These are phyloP conservation scores for Stomatorhinus walkeri DNA, from an alignment of 2,797 vertebrate genomes.

Conservation along the genomic window DNA sequence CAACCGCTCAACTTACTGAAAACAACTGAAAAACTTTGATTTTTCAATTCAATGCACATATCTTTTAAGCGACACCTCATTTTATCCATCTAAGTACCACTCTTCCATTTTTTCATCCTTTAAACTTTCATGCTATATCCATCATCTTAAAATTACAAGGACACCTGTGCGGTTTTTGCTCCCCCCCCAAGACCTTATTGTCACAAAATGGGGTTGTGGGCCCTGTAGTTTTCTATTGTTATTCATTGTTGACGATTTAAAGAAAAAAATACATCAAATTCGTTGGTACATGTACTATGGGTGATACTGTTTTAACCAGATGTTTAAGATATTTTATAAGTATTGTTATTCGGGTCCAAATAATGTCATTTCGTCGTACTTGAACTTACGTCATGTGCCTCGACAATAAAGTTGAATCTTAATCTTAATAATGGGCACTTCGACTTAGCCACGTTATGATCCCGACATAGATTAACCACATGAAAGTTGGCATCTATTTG, in stretches of 20 bases:
- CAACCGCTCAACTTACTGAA: not conserved
- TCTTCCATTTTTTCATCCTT: not conserved
- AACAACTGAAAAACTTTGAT: not conserved
- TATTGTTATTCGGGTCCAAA: not conserved
- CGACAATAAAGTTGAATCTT: not conserved
- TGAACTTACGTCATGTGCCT: not conserved
- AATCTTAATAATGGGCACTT: not conserved
- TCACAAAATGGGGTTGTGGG: constrained; percentile 1
- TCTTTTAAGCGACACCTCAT: not conserved
- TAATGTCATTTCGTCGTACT: not conserved
- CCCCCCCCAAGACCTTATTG: not conserved
- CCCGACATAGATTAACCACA: not conserved
- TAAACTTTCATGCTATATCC: not conserved
- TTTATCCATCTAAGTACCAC: not conserved
- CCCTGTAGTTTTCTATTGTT: not conserved
- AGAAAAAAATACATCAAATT: not conserved
- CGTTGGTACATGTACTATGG: not conserved
- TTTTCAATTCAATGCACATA: not conserved
- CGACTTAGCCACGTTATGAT: not conserved
- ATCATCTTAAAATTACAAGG: not conserved
- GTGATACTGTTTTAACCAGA: not conserved
- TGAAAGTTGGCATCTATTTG: not conserved
- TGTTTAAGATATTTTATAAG: not conserved
- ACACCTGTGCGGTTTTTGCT: not conserved
- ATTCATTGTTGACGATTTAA: not conserved